Conservation (phyloP, 2,797 vertebrate species). For the Molossus alvarezi region DNA sequence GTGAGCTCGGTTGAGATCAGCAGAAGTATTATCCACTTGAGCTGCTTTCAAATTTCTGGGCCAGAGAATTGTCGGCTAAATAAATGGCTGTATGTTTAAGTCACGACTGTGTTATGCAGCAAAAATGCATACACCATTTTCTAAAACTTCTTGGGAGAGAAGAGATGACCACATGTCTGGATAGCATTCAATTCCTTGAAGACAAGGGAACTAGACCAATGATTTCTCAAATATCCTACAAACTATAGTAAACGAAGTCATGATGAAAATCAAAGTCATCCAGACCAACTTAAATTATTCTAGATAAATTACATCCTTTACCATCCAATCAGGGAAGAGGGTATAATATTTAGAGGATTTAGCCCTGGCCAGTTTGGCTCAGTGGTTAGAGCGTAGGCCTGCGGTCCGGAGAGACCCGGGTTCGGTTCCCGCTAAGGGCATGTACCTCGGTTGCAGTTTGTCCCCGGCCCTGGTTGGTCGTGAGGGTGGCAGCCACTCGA, state of each 20-base stretch:
- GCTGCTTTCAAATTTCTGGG: neutral
- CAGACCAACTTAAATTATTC: conserved; percentile 6
- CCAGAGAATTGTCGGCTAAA: neutral
- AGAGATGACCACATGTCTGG: neutral
- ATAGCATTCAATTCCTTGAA: conserved; percentile 38
- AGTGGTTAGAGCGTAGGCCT: too few species aligned
- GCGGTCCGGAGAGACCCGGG: too few species aligned
- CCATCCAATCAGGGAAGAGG: neutral
- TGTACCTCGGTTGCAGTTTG: too few species aligned
- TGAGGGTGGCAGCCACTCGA: too few species aligned
- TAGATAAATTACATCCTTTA: neutral
- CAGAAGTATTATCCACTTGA: neutral
- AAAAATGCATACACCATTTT: neutral
- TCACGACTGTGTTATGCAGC: neutral
- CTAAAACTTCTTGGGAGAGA: conserved; percentile 17
- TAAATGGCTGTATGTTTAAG: neutral
- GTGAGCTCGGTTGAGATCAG: neutral
- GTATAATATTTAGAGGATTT: neutral
- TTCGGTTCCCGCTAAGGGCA: too few species aligned
- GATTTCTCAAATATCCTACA: neutral
- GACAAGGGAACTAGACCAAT: neutral
- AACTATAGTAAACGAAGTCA: neutral
- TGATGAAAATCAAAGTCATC: conserved; percentile 27
- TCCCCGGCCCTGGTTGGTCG: too few species aligned
- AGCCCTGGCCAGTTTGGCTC: too few species aligned